phyloP scores from a whole-genome alignment of 2,888 invertebrate species.

The Laspeyria flexula region DNA sequence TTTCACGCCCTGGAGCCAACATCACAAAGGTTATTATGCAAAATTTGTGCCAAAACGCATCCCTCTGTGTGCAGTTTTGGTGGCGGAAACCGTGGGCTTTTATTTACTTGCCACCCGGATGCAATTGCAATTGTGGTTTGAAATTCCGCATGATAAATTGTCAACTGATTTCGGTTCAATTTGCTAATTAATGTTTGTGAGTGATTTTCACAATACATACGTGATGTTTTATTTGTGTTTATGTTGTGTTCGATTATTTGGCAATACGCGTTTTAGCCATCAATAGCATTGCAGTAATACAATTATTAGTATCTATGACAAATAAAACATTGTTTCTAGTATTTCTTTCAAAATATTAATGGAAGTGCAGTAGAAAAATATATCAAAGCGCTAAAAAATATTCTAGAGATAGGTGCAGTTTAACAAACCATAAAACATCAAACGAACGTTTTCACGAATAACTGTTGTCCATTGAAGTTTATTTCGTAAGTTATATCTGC shows the following conservation, averaged over 20 bases:
- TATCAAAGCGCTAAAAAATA: too few relatives aligned
- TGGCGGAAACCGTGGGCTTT: conserved; percentile 62
- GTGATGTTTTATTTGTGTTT: conserved; percentile 22
- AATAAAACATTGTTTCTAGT: too few relatives aligned
- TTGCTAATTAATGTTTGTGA: conserved; percentile 64
- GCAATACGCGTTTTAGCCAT: neutral
- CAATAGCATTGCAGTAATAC: too few relatives aligned
- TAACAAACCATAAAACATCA: conserved; percentile 21
- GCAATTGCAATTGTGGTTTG: conserved; percentile 64
- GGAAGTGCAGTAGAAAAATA: too few relatives aligned
- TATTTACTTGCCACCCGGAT: conserved; percentile 68
- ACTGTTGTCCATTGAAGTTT: neutral
- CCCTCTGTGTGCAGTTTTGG: conserved; percentile 62
- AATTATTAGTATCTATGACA: too few relatives aligned
- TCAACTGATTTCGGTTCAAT: conserved; percentile 63
- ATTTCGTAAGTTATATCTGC: neutral
- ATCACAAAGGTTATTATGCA: conserved; percentile 71
- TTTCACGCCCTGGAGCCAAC: conserved; percentile 60
- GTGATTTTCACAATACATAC: conserved; percentile 44
- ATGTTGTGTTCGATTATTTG: conserved; percentile 6
- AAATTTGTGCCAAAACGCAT: conserved; percentile 76
- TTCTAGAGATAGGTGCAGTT: too few relatives aligned
- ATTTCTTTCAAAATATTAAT: too few relatives aligned
- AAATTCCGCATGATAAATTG: conserved; percentile 66
- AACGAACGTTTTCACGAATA: conserved; percentile 1